phyloP scores from a whole-genome alignment of 2,797 vertebrate genomes.

The Cyprinodon diabolis region DNA sequence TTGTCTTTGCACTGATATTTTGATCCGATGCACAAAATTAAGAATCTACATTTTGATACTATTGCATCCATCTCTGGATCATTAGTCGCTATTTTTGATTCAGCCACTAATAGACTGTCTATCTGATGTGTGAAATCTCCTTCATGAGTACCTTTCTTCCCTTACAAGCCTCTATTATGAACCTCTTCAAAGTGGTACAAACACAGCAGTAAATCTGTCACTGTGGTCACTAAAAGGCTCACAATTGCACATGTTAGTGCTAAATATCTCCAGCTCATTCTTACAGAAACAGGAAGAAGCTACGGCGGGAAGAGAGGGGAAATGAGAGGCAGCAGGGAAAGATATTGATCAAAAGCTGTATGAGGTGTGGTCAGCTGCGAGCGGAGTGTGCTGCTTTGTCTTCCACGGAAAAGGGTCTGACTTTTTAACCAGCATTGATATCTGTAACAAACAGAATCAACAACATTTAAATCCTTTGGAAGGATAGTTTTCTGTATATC shows the following conservation, averaged over 20 bases:
- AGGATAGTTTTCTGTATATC: not conserved
- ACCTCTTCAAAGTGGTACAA: constrained; percentile 29
- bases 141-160: constrained; percentile 14
- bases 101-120: constrained; percentile 28
- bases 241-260: constrained; percentile 18
- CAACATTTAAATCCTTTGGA: not conserved
- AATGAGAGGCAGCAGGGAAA: constrained; percentile 23
- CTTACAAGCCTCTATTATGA: constrained; percentile 40
- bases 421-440: not conserved
- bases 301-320: constrained; percentile 19
- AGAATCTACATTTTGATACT: not conserved
- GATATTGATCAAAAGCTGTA: constrained; percentile 44
- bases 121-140: not conserved
- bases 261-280: constrained; percentile 38
- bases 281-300: constrained; percentile 10
- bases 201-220: constrained; percentile 39
- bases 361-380: constrained; percentile 17
- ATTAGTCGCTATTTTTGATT: constrained; percentile 43
- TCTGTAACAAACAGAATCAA: not conserved
- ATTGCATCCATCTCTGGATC: constrained; percentile 21
- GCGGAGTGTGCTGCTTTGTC: constrained; percentile 6
- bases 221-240: constrained; percentile 39
- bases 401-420: constrained; percentile 1
- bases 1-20: not conserved
- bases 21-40: not conserved